Percentiles rank a stretch among this genome's conserved stretches.
Conservation (phyloP, 1,140 invertebrate genomes). For the Agrypnia vestita region DNA sequence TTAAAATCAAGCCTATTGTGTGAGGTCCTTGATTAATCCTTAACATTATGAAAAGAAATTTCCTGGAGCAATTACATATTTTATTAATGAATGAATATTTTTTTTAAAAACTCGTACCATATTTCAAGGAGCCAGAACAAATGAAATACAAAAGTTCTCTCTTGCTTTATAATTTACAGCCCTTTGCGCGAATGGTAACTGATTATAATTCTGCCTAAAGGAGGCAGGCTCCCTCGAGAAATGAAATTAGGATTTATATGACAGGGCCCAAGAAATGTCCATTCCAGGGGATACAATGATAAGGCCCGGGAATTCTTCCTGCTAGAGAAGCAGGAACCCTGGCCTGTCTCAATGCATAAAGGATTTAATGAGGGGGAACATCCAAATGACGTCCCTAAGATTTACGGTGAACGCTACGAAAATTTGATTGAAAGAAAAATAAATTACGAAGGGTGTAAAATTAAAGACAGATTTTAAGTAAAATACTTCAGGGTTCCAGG, state of each 20-base stretch:
- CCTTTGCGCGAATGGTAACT: conserved; percentile 9
- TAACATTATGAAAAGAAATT: too few species aligned
- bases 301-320: neutral
- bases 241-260: conserved; percentile 24
- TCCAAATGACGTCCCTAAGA: neutral
- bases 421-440: neutral
- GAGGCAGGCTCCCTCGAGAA: neutral
- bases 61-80: too few species aligned
- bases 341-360: conserved; percentile 15
- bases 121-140: too few species aligned
- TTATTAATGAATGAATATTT: too few species aligned
- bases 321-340: neutral
- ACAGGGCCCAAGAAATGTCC: conserved; percentile 14
- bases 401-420: neutral
- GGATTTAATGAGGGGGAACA: conserved; percentile 21
- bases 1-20: too few species aligned
- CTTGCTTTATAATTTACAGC: conserved; percentile 8
- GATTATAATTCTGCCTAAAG: conserved; percentile 21
- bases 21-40: too few species aligned
- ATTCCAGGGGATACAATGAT: conserved; percentile 3
- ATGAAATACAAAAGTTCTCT: neutral
- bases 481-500: neutral
- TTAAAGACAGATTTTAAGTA: neutral
- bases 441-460: too few species aligned
- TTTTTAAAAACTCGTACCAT: too few species aligned